Evolutionary conservation across 2,797 vertebrate genomes (phyloP), one percentile per base, ranked within the genome.

Genomic region (Sphenodon punctatus): DNA sequence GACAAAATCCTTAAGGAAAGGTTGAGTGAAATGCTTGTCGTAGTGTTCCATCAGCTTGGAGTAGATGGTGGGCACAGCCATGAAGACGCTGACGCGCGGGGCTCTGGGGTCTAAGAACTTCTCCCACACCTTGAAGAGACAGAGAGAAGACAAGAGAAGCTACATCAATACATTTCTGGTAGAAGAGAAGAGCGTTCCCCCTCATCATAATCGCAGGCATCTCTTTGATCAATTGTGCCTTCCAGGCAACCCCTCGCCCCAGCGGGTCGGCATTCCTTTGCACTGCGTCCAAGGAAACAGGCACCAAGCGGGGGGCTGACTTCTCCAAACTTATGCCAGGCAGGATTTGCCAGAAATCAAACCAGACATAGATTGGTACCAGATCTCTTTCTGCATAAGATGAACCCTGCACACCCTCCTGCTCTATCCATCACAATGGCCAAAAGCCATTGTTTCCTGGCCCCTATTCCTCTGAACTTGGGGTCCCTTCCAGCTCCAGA

Each of bases 1-100:
- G 46, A 99, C 90, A 0, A 97, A 99, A 85, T 98, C 97, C 94
- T 92, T 97, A 82, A 97, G 97, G 1, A 85, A 96, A 0, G 96
- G 96, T 80, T 96, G 96, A 45, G 93, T 95, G 82, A 98, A 97
- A 80, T 98, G 96, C 71, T 95, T 79, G 22, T 98, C 95, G 0
- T 98, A 97, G 85, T 98, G 93, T 27, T 97, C 96, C 49, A 97
- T 97, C 89, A 99, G 94, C 93, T 97, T 98, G 69, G 96, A 96
- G 80, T 99, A 99, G 90, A 99, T 95, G 6, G 98, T 99, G 53
- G 98, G 98, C 84, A 99, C 98, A 1, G 98, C 98, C 98, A 99
- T 99, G 88, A 99, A 99, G 25, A 99, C 91, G 1, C 92, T 99
- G 69, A 99, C 85, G 53, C 89, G 70, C 1, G 97, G 97, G 56